Evolutionary conservation across 2,797 vertebrate species (phyloP).

Genomic region (Cuniculus paca): DNA sequence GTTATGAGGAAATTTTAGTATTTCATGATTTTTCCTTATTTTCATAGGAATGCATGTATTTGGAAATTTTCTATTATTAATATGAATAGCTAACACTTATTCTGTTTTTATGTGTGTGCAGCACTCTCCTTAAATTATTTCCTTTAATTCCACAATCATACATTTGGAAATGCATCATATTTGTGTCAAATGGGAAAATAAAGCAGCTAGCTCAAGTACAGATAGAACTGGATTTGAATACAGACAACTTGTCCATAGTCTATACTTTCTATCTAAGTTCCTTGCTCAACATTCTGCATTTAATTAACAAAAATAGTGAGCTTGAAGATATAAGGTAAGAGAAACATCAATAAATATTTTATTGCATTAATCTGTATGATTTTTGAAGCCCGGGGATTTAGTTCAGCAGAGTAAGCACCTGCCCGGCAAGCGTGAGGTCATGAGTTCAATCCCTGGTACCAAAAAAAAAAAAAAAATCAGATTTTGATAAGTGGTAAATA

Average conservation of each 20-base stretch:
- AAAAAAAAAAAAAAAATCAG: too few relatives aligned
- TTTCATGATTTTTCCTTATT: not conserved
- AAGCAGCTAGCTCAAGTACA: not conserved
- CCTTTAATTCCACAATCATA: not conserved
- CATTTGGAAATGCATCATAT: not conserved
- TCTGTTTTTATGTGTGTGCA: not conserved
- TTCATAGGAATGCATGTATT: not conserved
- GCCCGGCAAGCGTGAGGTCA: too few relatives aligned
- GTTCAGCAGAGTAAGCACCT: too few relatives aligned
- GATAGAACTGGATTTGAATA: not conserved
- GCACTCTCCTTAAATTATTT: not conserved
- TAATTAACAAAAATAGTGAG: not conserved
- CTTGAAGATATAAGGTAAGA: slow-evolving; percentile 37
- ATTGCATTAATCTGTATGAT: not conserved
- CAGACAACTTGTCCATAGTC: not conserved
- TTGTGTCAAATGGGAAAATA: not conserved
- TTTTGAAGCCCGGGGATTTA: too few relatives aligned
- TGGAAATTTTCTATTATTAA: slow-evolving; percentile 14
- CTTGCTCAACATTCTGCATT: not conserved
- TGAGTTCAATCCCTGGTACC: too few relatives aligned
- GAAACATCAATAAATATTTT: not conserved
- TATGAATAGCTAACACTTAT: not conserved
- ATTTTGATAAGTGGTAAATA: slow-evolving; percentile 27
- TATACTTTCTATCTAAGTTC: not conserved
- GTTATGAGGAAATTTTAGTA: not conserved